Conservation (phyloP, 2,113 vertebrate genomes). For the Atherinomorus stipes region DNA sequence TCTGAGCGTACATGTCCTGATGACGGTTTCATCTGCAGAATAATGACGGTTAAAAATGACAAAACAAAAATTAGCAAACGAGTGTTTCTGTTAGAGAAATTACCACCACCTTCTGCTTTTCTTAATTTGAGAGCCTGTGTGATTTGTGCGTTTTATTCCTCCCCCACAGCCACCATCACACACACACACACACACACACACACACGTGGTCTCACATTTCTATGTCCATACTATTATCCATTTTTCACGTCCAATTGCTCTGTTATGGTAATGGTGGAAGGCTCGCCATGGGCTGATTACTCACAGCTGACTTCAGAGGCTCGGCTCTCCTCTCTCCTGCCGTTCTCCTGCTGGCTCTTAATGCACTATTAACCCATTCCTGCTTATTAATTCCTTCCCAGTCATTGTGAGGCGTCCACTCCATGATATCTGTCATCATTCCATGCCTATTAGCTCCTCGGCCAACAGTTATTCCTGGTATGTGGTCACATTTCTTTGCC, state of each 20-base stretch:
- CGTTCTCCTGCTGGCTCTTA: conserved; percentile 97
- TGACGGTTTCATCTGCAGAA: background rate
- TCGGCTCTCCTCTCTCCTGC: conserved; percentile 90
- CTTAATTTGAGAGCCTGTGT: conserved; percentile 49
- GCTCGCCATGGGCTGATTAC: conserved; percentile 99
- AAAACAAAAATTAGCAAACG: conserved; percentile 24
- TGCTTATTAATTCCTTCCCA: conserved; percentile 99
- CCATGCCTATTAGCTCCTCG: conserved; percentile 81
- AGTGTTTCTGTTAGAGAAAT: conserved; percentile 39
- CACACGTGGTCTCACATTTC: conserved; percentile 87
- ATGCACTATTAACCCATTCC: conserved; percentile 99
- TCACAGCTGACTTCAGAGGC: conserved; percentile 99
- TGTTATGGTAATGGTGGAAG: conserved; percentile 99
- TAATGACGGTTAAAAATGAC: conserved; percentile 2
- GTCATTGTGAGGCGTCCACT: conserved; percentile 87
- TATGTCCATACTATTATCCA: conserved; percentile 98
- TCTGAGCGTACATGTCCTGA: too few species aligned
- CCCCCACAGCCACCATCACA: conserved; percentile 41
- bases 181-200: conserved; percentile 27
- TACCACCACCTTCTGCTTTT: conserved; percentile 45
- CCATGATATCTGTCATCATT: conserved; percentile 93
- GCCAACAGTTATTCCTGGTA: conserved; percentile 73
- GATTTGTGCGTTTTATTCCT: conserved; percentile 61
- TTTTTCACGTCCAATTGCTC: conserved; percentile 99
- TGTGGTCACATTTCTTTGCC: conserved; percentile 51